Evolutionary conservation across 2,113 vertebrate species (phyloP).

Genomic region (Siniperca knerii): DNA sequence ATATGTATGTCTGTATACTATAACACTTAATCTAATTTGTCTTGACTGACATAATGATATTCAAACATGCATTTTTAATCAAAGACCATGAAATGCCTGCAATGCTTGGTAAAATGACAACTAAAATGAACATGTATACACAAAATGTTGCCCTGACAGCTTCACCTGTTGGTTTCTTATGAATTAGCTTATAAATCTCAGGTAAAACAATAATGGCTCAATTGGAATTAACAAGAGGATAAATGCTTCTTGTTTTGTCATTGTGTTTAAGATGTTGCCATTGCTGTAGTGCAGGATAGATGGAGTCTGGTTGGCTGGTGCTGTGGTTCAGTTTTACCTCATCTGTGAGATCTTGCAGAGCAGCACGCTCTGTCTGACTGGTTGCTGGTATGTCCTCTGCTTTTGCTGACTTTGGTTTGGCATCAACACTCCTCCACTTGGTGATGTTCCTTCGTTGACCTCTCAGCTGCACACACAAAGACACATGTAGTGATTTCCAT

Average conservation of each 20-base stretch:
- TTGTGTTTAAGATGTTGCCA: background rate
- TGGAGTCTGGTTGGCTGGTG: background rate
- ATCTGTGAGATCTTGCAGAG: conserved; percentile 73
- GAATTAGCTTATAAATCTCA: conserved; percentile 1
- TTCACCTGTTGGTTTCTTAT: background rate
- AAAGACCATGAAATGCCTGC: conserved; percentile 26
- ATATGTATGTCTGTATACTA: background rate
- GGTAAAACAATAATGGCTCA: background rate
- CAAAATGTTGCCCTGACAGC: conserved; percentile 11
- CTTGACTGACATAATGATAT: conserved; percentile 43
- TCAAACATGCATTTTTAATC: conserved; percentile 52
- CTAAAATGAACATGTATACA: conserved; percentile 11
- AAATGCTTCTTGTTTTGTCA: background rate
- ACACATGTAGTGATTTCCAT: background rate
- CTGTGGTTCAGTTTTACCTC: conserved; percentile 66
- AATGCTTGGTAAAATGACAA: conserved; percentile 13
- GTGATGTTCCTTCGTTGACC: conserved; percentile 19
- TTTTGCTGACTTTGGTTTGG: conserved; percentile 23
- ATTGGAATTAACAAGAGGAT: background rate
- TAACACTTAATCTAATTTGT: background rate
- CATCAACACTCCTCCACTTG: conserved; percentile 46
- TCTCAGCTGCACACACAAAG: conserved; percentile 23
- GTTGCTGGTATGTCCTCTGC: background rate
- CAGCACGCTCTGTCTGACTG: conserved; percentile 46
- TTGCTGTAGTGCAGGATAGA: background rate